Percentiles rank a stretch among this genome's conserved stretches.
phyloP scores from a whole-genome alignment of 2,888 invertebrate species.

The Pardosa pseudoannulata region DNA sequence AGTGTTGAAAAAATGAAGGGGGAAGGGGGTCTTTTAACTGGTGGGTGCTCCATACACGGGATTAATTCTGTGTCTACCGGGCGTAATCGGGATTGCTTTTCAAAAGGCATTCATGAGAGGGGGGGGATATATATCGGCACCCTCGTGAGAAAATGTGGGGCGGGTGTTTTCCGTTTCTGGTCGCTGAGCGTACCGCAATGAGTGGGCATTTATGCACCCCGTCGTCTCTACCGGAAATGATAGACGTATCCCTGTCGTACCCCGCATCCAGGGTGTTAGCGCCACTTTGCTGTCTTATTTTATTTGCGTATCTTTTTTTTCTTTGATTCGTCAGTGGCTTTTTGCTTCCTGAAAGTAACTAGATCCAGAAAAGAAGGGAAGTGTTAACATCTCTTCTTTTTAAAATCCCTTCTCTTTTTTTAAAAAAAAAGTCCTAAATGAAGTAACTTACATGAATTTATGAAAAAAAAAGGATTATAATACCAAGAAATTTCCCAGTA shows the following conservation, averaged over 20 bases:
- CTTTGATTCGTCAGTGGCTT: too few relatives aligned
- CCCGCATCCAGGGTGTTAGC: neutral
- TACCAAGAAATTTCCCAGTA: too few relatives aligned
- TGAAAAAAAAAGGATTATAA: too few relatives aligned
- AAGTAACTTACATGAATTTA: too few relatives aligned
- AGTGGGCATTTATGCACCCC: conserved; percentile 54
- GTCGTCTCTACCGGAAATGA: conserved; percentile 1
- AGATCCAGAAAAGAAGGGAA: too few relatives aligned
- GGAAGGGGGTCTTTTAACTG: neutral
- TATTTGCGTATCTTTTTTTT: too few relatives aligned
- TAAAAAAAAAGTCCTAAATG: too few relatives aligned
- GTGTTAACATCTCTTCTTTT: too few relatives aligned
- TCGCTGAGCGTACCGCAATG: conserved; percentile 60
- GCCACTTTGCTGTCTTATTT: neutral
- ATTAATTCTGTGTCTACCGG: conserved; percentile 32
- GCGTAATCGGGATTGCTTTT: conserved; percentile 36
- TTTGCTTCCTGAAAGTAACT: too few relatives aligned
- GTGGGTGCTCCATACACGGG: conserved; percentile 30
- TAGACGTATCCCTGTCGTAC: conserved; percentile 24
- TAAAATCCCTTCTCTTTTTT: too few relatives aligned
- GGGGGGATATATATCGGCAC: neutral
- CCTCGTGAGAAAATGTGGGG: conserved; percentile 41
- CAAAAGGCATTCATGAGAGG: neutral
- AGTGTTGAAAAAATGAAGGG: neutral
- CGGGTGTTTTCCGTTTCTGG: conserved; percentile 70